phyloP scores from a whole-genome alignment of 2,888 invertebrate species.

The Nasonovia ribisnigri region DNA sequence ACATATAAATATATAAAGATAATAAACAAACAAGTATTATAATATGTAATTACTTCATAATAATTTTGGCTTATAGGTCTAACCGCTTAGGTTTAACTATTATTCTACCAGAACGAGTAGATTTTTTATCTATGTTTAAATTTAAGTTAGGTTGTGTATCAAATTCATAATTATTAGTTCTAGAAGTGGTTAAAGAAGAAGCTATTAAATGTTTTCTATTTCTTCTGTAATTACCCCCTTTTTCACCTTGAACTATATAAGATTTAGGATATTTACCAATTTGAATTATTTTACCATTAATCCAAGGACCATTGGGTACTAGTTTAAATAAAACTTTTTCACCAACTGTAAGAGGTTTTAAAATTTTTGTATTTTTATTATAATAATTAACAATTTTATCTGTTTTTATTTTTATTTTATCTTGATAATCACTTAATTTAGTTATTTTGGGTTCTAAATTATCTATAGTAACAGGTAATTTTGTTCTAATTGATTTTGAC shows the following conservation, averaged over 20 bases:
- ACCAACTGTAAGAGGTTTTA: neutral
- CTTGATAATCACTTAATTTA: slow-evolving; percentile 20
- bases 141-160: neutral
- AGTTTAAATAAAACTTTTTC: slow-evolving; percentile 23
- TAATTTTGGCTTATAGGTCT: neutral
- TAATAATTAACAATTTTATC: slow-evolving; percentile 10
- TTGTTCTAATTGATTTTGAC: slow-evolving; percentile 23
- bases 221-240: slow-evolving; percentile 1
- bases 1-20: too few species aligned
- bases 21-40: too few species aligned
- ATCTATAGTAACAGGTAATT: slow-evolving; percentile 20
- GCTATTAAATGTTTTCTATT: slow-evolving; percentile 34
- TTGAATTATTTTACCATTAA: slow-evolving; percentile 26
- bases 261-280: slow-evolving; percentile 42
- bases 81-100: neutral
- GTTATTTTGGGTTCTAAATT: slow-evolving; percentile 19
- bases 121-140: neutral
- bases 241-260: slow-evolving; percentile 22
- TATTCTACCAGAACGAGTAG: neutral
- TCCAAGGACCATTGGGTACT: slow-evolving; percentile 15
- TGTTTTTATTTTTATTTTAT: slow-evolving; percentile 27
- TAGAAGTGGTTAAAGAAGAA: neutral
- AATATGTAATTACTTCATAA: neutral
- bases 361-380: slow-evolving; percentile 18
- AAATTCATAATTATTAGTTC: slow-evolving; percentile 13